Conservation (phyloP, 2,113 vertebrate genomes). For the Sardina pilchardus region DNA sequence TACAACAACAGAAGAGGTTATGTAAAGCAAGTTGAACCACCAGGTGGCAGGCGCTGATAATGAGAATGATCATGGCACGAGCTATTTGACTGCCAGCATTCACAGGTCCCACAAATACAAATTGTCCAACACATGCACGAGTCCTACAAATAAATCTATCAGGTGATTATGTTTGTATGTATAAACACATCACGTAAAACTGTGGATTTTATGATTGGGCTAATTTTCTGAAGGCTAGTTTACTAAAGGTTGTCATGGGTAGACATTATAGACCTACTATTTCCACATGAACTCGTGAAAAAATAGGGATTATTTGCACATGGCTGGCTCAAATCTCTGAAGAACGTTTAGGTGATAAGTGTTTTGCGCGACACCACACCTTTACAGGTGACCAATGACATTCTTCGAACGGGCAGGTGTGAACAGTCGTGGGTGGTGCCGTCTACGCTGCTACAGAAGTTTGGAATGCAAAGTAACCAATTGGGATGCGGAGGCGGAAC, state of each 20-base stretch:
- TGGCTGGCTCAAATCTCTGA: too few species aligned
- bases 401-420: neutral
- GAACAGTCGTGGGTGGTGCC: neutral
- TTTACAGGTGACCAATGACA: neutral
- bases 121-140: too few species aligned
- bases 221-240: too few species aligned
- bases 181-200: too few species aligned
- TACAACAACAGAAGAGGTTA: neutral
- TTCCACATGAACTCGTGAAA: too few species aligned
- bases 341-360: neutral
- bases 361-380: neutral
- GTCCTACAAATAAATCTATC: too few species aligned
- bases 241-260: too few species aligned
- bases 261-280: too few species aligned
- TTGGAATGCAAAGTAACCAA: neutral
- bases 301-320: too few species aligned
- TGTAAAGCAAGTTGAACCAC: neutral
- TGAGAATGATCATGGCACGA: neutral
- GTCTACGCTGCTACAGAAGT: neutral
- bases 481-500: neutral
- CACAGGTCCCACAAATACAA: neutral
- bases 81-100: neutral
- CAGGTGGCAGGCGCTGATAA: neutral
- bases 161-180: too few species aligned
- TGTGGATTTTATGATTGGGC: too few species aligned